Evolutionary conservation across 2,113 vertebrate genomes (phyloP).

Genomic region (Zosterops hypoxanthus): DNA sequence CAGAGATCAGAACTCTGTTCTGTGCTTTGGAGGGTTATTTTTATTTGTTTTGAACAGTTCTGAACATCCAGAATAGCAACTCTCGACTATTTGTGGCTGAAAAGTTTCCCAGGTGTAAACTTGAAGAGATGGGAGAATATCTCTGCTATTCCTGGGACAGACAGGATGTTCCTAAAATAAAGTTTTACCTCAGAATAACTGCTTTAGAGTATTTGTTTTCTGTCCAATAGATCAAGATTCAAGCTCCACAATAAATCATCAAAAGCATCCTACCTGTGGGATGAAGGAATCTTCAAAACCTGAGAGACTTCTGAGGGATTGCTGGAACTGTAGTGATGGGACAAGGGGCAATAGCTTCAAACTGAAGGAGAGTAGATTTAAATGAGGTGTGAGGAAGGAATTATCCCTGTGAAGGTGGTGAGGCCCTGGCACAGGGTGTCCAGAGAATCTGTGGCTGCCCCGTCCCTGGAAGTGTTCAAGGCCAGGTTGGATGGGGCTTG

Average conservation of each 20-base stretch:
- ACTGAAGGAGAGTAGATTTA: neutral
- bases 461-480: neutral
- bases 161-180: neutral
- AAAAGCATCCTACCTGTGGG: neutral
- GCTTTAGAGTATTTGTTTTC: neutral
- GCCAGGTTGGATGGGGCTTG: rapidly evolving
- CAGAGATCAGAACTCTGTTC: neutral
- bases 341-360: neutral
- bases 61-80: neutral
- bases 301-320: neutral
- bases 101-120: neutral
- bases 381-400: neutral
- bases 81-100: neutral
- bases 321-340: neutral
- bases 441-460: neutral
- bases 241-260: neutral
- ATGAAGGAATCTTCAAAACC: neutral
- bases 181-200: neutral
- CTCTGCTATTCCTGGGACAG: neutral
- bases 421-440: neutral
- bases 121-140: neutral
- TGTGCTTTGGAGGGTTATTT: neutral
- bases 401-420: rapidly evolving
- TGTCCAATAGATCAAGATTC: neutral
- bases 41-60: neutral